Evolutionary conservation across 2,888 invertebrate genomes (phyloP).

Genomic region (Teinopalpus imperialis): DNA sequence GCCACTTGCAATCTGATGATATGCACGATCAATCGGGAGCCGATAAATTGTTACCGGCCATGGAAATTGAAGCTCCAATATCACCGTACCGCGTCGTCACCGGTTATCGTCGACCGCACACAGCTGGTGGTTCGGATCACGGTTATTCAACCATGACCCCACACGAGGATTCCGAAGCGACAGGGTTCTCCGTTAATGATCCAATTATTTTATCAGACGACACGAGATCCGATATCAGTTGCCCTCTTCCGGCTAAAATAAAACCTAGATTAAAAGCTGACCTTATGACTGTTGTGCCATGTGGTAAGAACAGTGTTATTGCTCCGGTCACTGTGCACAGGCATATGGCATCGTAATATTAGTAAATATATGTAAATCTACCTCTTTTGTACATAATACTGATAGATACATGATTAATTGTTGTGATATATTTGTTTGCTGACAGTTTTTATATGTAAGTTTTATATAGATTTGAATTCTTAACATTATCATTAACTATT

Average conservation of each 20-base stretch:
- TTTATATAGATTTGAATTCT: slow-evolving; percentile 18
- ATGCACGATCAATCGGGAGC: slow-evolving; percentile 84
- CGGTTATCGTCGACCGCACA: slow-evolving; percentile 88
- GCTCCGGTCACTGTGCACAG: slow-evolving; percentile 95
- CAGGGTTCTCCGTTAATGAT: slow-evolving; percentile 87
- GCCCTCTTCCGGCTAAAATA: slow-evolving; percentile 79
- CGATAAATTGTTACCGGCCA: slow-evolving; percentile 84
- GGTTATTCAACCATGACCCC: slow-evolving; percentile 97
- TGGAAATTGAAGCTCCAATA: slow-evolving; percentile 86
- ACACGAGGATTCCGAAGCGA: slow-evolving; percentile 93
- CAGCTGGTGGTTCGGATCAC: slow-evolving; percentile 93
- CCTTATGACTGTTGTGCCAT: slow-evolving; percentile 75
- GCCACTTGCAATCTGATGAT: slow-evolving; percentile 87
- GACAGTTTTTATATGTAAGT: slow-evolving; percentile 26
- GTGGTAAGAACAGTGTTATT: slow-evolving; percentile 84
- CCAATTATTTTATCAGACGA: slow-evolving; percentile 81
- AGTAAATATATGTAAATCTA: slow-evolving; percentile 46
- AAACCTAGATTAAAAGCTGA: slow-evolving; percentile 64
- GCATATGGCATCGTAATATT: slow-evolving; percentile 90
- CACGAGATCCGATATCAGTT: slow-evolving; percentile 79
- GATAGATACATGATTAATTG: slow-evolving; percentile 20
- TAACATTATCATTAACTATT: slow-evolving; percentile 23
- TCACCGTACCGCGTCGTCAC: slow-evolving; percentile 94
- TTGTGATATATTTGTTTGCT: slow-evolving; percentile 38
- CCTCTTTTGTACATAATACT: slow-evolving; percentile 42